Conservation (phyloP, 2,113 vertebrate species). For the Drymodes brunneopygia region DNA sequence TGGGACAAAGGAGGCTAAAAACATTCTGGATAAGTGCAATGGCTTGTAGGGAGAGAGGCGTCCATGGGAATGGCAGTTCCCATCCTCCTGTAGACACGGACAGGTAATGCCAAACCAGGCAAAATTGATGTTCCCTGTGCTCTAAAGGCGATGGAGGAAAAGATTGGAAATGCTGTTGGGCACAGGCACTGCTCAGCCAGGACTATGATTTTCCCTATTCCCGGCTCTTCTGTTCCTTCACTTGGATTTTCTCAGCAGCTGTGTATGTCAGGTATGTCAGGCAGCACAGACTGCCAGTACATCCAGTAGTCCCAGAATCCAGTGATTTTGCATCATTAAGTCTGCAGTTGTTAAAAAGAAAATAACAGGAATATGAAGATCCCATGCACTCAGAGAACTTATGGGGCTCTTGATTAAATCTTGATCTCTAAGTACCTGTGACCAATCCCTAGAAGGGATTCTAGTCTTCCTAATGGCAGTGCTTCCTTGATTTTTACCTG, state of each 20-base stretch:
- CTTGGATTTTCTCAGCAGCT: not conserved
- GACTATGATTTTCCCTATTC: accelerated
- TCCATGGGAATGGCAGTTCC: conserved; percentile 46
- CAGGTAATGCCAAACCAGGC: not conserved
- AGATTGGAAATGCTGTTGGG: not conserved
- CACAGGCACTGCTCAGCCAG: not conserved
- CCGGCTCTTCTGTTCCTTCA: not conserved
- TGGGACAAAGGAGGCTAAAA: conserved; percentile 85
- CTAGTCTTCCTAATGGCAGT: not conserved
- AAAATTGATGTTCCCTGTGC: not conserved
- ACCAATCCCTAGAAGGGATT: not conserved
- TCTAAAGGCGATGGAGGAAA: not conserved
- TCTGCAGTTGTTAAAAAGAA: not conserved
- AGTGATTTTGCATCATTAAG: not conserved
- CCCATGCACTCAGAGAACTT: not conserved
- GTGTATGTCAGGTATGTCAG: too few species aligned
- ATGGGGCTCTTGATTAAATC: not conserved
- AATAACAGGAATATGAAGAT: not conserved
- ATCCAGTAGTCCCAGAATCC: not conserved
- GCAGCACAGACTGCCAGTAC: too few species aligned
- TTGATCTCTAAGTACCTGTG: too few species aligned
- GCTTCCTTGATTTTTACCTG: not conserved
- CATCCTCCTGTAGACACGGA: not conserved
- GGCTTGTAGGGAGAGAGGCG: conserved; percentile 75
- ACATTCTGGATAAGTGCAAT: conserved; percentile 82